Conservation (phyloP, 2,888 invertebrate genomes). For the Hydrotaea cyrtoneurina region DNA sequence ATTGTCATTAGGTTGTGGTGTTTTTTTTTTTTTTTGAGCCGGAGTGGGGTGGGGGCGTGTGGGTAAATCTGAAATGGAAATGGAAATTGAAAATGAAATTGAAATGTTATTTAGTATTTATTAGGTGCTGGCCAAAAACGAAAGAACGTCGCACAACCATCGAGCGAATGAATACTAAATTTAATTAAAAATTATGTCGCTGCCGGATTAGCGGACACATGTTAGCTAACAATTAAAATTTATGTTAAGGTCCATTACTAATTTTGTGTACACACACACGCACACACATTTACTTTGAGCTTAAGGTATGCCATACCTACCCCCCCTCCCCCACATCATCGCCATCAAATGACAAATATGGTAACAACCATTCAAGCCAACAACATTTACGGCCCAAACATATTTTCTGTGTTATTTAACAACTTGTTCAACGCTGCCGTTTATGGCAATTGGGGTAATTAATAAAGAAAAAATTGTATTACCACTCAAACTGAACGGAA, state of each 20-base stretch:
- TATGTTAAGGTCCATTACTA: constrained; percentile 40
- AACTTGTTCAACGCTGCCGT: neutral
- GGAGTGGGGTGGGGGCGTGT: no score
- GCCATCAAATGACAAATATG: no score
- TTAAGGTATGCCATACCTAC: neutral
- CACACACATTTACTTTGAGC: neutral
- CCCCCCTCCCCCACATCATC: neutral
- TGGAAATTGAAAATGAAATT: neutral
- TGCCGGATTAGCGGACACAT: neutral
- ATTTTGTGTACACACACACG: neutral
- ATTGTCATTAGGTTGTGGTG: neutral
- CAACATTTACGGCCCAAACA: constrained; percentile 22
- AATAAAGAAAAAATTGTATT: constrained; percentile 36
- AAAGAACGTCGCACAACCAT: neutral
- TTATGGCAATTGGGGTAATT: constrained; percentile 33
- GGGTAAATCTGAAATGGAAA: neutral
- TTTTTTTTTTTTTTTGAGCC: neutral
- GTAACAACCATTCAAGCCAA: no score
- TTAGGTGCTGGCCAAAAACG: neutral
- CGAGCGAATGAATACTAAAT: neutral
- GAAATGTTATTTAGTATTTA: neutral
- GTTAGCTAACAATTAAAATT: constrained; percentile 38
- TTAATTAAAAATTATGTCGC: neutral
- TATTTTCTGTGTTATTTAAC: neutral
- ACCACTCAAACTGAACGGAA: neutral